Evolutionary conservation across 1,140 invertebrate genomes (phyloP).

Genomic region (Dendrolimus punctatus): DNA sequence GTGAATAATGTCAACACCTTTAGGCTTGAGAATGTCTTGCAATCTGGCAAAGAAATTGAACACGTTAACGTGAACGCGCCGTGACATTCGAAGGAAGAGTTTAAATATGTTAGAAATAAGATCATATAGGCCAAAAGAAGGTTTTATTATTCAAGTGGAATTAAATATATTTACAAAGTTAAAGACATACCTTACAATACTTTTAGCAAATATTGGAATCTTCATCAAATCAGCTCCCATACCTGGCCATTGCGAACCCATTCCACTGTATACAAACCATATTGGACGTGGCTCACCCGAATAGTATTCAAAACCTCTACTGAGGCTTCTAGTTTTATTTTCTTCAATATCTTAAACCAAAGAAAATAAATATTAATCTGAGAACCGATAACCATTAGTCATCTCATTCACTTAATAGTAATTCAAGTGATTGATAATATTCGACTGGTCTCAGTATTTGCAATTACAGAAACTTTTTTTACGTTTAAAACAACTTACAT

Average conservation of each 20-base stretch:
- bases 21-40: constrained; percentile 76
- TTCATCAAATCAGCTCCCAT: constrained; percentile 80
- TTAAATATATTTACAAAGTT: not conserved
- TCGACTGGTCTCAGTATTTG: no score
- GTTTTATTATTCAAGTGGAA: not conserved
- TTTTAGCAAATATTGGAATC: constrained; percentile 79
- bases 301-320: constrained; percentile 46
- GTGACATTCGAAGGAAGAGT: constrained; percentile 38
- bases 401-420: no score
- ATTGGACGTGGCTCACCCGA: constrained; percentile 75
- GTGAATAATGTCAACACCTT: constrained; percentile 82
- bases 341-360: not conserved
- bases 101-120: not conserved
- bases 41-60: constrained; percentile 54
- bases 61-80: not conserved
- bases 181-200: constrained; percentile 74
- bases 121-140: not conserved
- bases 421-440: no score
- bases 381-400: not conserved
- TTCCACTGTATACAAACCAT: constrained; percentile 90
- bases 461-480: no score
- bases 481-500: no score
- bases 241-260: constrained; percentile 89
- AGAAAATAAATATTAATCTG: not conserved
- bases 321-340: no score